Evolutionary conservation across 37 sponge, comb jelly and placozoan species (phyloP).

Genomic region (Chondrilla cf. caribensis): DNA sequence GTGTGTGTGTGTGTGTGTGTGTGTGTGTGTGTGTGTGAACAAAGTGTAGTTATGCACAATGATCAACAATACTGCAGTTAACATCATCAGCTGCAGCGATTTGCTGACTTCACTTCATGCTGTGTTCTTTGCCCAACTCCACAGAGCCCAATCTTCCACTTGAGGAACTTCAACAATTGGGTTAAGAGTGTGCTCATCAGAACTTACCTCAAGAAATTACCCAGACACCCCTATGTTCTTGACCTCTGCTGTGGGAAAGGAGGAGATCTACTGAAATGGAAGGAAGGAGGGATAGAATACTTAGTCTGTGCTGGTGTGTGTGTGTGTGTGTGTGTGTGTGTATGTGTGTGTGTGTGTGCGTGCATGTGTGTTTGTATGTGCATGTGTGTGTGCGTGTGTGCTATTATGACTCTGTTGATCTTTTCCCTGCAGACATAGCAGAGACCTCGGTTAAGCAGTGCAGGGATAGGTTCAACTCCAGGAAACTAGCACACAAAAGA

Average conservation of each 20-base stretch:
- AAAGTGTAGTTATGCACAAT: background rate
- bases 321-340: background rate
- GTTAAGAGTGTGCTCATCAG: conserved; percentile 96
- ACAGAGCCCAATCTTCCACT: conserved; percentile 82
- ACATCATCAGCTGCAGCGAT: too few species aligned
- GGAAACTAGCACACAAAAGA: conserved; percentile 24
- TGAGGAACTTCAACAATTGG: conserved; percentile 99
- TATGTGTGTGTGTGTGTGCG: too few species aligned
- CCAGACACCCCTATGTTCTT: conserved; percentile 50
- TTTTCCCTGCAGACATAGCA: conserved; percentile 94
- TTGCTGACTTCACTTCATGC: too few species aligned
- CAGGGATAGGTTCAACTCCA: conserved; percentile 34
- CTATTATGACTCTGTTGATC: background rate
- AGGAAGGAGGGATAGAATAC: conserved; percentile 73
- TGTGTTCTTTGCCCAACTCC: background rate
- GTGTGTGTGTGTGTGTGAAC: background rate
- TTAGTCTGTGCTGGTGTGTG: conserved; percentile 84
- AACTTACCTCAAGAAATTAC: conserved; percentile 40
- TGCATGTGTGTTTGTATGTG: too few species aligned
- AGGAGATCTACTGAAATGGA: conserved; percentile 97
- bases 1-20: too few species aligned
- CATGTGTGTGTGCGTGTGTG: background rate
- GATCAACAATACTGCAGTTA: too few species aligned
- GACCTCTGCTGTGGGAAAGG: conserved; percentile 99
- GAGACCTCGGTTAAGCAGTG: conserved; percentile 77